phyloP scores from a whole-genome alignment of 2,797 vertebrate genomes.

The Eleutherodactylus coqui region DNA sequence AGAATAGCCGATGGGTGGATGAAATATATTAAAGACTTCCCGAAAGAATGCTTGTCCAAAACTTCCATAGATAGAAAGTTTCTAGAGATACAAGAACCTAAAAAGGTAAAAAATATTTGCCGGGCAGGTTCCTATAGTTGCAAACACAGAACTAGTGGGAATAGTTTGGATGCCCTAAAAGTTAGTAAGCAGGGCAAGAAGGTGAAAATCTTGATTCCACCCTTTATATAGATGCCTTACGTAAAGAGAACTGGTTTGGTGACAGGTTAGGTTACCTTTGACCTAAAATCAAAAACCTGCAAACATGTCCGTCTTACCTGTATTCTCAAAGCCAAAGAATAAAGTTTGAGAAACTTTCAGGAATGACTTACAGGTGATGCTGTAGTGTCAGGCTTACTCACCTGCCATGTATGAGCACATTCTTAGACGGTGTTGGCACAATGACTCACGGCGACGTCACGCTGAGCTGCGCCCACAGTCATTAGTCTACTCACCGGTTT shows the following conservation, averaged over 20 bases:
- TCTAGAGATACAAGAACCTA: too few relatives aligned
- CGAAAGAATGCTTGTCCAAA: too few relatives aligned
- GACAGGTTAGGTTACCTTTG: too few relatives aligned
- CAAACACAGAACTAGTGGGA: too few relatives aligned
- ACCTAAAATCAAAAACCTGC: neutral
- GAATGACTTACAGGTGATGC: too few relatives aligned
- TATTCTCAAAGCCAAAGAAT: neutral
- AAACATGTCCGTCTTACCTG: neutral
- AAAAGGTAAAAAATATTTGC: too few relatives aligned
- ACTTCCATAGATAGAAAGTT: too few relatives aligned
- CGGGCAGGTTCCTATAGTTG: too few relatives aligned
- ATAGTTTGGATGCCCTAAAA: too few relatives aligned
- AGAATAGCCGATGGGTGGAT: too few relatives aligned
- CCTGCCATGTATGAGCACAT: neutral
- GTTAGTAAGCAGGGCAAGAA: neutral
- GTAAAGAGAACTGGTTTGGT: neutral
- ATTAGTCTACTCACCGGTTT: neutral
- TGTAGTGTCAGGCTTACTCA: neutral
- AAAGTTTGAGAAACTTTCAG: neutral
- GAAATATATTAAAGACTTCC: too few relatives aligned
- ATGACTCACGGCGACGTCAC: slow-evolving; percentile 30
- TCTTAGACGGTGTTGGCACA: slow-evolving; percentile 14
- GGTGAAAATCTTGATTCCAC: neutral
- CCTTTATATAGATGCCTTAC: too few relatives aligned
- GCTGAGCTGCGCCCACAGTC: slow-evolving; percentile 17